Conservation (phyloP, 2,113 vertebrate species). For the Phrynosoma platyrhinos region DNA sequence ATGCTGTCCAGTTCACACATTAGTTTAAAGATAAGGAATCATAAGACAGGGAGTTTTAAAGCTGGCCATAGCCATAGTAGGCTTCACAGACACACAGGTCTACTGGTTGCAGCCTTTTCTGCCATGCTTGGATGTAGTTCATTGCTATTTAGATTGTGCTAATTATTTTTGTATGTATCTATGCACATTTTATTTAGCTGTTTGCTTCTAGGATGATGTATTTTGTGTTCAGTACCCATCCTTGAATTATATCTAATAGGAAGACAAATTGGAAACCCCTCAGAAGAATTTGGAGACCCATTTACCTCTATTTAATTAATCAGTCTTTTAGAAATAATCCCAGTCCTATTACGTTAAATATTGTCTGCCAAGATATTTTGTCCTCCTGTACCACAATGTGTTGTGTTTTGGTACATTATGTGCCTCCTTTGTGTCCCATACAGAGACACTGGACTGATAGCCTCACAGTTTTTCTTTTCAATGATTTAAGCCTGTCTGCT, state of each 20-base stretch:
- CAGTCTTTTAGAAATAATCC: not conserved
- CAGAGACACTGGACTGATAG: accelerated
- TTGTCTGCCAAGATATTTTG: not conserved
- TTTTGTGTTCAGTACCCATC: too few species aligned
- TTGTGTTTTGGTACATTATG: not conserved
- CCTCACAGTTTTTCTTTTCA: not conserved
- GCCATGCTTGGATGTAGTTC: too few species aligned
- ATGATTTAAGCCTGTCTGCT: constrained; percentile 30
- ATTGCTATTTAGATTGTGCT: too few species aligned
- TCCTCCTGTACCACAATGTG: not conserved
- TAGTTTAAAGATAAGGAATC: too few species aligned
- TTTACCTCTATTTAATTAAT: not conserved
- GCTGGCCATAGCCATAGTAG: too few species aligned
- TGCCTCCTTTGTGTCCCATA: constrained; percentile 1
- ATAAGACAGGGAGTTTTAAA: too few species aligned
- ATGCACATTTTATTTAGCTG: too few species aligned
- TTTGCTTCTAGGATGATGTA: too few species aligned
- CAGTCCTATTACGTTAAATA: not conserved
- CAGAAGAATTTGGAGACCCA: not conserved
- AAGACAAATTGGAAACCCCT: not conserved
- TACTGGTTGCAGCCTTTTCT: too few species aligned
- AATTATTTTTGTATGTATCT: too few species aligned
- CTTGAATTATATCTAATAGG: not conserved
- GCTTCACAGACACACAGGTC: too few species aligned
- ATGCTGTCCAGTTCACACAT: too few species aligned